Base-by-base conservation (phyloP, 2,888 invertebrate species). In the Spodoptera exigua region DNA sequence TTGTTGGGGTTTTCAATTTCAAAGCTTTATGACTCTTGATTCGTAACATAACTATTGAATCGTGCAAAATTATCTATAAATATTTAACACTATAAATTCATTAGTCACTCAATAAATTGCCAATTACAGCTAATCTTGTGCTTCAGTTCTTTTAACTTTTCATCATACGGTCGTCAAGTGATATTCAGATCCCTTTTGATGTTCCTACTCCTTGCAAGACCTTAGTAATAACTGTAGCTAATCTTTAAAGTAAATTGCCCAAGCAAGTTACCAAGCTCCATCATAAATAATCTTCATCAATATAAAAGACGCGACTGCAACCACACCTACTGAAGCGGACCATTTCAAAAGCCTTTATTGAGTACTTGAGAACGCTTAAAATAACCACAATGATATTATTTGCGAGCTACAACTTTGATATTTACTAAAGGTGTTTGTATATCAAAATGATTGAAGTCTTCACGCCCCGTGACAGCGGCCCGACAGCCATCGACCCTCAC, bases 381-480 rank as follows among this genome's bases (percentile, higher is more conserved):
- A 37, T 65, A 63, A 66, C 55, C 21, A 71, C 67, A 79, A 71
- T 79, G 68, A 75, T 78, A 76, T 56, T 64, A 74, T 77, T 69
- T 49, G 62, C 69, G 51, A 61, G 13, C 18, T 39, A 68, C 64
- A 69, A 64, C 76, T 68, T 67, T 81, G 82, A 75, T 81, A 81
- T 82, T 82, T 78, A 70, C 67, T 70, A 75, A 80, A 80, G 78
- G 81, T 79, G 76, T 75, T 82, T 81, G 79, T 76, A 81, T 70
- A 78, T 82, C 75, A 79, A 66, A 65, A 74, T 83, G 83, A 84
- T 82, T 78, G 80, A 83, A 78, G 83, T 65, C 67, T 77, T 74
- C 74, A 81, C 84, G 84, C 81, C 83, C 79, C 59, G 18, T 67
- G 78, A 74, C 78, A 75, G 74, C 47, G 35, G 49, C 40, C 44